Evolutionary conservation across 2,113 vertebrate genomes (phyloP), one percentile per base, ranked within the genome.

Genomic region (Globicephala melas): DNA sequence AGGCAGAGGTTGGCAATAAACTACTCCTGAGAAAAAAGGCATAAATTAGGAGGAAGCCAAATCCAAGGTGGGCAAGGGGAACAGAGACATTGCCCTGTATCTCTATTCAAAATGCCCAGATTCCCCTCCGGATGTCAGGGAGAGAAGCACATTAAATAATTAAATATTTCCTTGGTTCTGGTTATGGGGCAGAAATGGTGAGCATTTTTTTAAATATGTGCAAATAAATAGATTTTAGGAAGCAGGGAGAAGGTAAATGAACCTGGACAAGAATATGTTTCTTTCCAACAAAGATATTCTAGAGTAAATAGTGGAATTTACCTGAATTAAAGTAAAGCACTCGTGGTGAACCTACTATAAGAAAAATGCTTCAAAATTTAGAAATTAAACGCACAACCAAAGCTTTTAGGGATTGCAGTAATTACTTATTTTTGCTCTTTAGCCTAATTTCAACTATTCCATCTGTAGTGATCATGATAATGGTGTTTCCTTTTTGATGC

Each of bases 21-120:
- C 98, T 94, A 89, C 95, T 98, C 97, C 94, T 95, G 85, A 71
- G 91, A 97, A 96, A 87, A 98, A 97, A 98, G 71, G 12, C 8
- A 33, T 67, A 79, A 74, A 53, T 74, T 82, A 95, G 62, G 41
- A 38, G 21, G 44, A 81, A 86, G 17, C 36, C 47, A 15, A 63
- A 89, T 63, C 26, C 23, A 18, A 87, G 71, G 8, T 6, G 21
- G 38, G 70, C 33, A 50, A 77, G 10, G 50, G 17, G 21, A 58
- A 55, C 23, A 68, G 71, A 70, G 33, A 44, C 31, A n/a, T 3
- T 23, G 12, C 26, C 70, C 68, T 86, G 15, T 18, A 21, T 94
- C 67, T 88, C 28, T 73, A 71, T n/a, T 79, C 8, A 50, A 81
- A 96, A 86, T 38, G 23, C 20, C 23, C 58, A 41, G 62, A 63